Evolutionary conservation across 2,797 vertebrate genomes (phyloP).

Genomic region (Chlorospingus semifuscus): DNA sequence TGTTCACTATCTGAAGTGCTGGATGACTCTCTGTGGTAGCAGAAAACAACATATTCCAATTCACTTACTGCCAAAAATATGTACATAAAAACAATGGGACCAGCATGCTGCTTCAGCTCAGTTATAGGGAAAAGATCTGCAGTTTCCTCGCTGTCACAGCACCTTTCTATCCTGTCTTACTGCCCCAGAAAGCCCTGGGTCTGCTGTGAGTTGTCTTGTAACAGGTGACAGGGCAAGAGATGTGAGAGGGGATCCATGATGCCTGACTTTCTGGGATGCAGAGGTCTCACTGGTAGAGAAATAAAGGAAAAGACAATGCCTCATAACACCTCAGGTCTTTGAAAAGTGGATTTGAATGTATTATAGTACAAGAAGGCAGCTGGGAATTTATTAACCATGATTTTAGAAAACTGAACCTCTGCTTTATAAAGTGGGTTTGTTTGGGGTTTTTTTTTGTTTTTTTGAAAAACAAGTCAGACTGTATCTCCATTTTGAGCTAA

Average conservation of each 20-base stretch:
- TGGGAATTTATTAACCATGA: slow-evolving; percentile 15
- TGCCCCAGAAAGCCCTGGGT: neutral
- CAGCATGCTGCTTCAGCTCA: neutral
- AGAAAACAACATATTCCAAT: slow-evolving; percentile 48
- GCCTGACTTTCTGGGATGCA: neutral
- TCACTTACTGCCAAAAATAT: slow-evolving; percentile 43
- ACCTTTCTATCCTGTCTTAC: neutral
- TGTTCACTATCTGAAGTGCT: slow-evolving; percentile 28
- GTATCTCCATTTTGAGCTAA: neutral
- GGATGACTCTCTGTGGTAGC: slow-evolving; percentile 35
- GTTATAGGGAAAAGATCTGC: neutral
- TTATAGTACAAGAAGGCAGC: neutral
- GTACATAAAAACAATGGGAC: slow-evolving; percentile 45
- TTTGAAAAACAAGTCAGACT: neutral
- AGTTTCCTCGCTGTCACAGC: neutral
- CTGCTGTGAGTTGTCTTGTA: neutral
- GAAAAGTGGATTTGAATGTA: neutral
- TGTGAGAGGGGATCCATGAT: neutral
- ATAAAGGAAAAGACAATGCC: neutral
- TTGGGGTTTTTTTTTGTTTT: neutral
- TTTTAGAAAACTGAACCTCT: slow-evolving; percentile 16
- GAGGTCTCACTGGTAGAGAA: neutral
- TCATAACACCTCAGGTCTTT: neutral
- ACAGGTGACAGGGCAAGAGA: neutral
- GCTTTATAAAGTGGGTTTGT: neutral